Conservation (phyloP, 2,113 vertebrate species). For the Odontophorus gujanensis region DNA sequence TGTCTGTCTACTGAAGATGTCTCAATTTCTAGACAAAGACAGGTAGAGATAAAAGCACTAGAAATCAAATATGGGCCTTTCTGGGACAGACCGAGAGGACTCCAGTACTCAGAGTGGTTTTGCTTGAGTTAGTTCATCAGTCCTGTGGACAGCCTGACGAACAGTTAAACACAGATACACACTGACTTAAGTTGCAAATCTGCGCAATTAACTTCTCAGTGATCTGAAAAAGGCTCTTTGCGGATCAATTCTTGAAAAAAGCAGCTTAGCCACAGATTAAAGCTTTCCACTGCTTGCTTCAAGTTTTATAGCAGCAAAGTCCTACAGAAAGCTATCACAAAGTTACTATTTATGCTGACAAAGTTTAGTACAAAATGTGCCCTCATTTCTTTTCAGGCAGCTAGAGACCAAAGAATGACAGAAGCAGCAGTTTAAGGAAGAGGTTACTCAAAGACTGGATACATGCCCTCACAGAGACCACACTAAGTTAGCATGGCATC, state of each 20-base stretch:
- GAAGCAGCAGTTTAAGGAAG: neutral
- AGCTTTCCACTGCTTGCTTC: neutral
- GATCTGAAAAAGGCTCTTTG: neutral
- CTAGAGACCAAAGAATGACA: neutral
- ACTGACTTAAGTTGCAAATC: neutral
- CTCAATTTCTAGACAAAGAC: neutral
- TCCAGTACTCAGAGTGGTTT: neutral
- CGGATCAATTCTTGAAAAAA: neutral
- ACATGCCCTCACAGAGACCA: fast-evolving
- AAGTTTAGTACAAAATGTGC: neutral
- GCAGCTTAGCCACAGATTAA: neutral
- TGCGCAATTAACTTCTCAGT: neutral
- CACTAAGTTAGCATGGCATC: neutral
- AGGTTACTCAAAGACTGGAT: neutral
- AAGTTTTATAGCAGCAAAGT: neutral
- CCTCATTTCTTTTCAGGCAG: neutral
- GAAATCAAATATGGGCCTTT: neutral
- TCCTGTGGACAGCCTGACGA: neutral
- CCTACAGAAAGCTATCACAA: neutral
- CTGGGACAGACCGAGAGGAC: neutral
- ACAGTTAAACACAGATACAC: neutral
- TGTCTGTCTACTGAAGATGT: neutral
- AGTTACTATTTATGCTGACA: neutral
- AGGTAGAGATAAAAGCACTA: neutral
- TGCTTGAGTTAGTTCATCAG: neutral